These are phyloP conservation scores for Carcinoscorpius rotundicauda DNA, from an alignment of 1,140 invertebrate genomes.

Conservation along the genomic window DNA sequence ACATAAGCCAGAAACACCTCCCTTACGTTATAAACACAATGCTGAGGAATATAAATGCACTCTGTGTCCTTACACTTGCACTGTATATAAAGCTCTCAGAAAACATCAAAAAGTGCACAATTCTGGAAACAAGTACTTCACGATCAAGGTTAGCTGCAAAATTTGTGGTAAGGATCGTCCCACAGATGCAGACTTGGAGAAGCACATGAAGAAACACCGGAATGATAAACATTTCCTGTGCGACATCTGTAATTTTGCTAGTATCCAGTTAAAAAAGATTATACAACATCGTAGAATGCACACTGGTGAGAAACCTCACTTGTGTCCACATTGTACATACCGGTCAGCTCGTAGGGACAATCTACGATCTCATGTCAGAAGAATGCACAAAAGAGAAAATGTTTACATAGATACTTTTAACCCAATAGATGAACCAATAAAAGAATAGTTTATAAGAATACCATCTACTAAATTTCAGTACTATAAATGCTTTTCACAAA, in stretches of 20 bases:
- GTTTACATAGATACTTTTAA: conserved; percentile 31
- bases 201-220: conserved; percentile 43
- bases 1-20: conserved; percentile 24
- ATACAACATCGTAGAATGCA: conserved; percentile 38
- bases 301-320: conserved; percentile 45
- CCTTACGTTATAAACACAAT: conserved; percentile 27
- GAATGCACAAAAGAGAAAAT: conserved; percentile 42
- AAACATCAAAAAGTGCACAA: conserved; percentile 36
- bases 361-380: conserved; percentile 41
- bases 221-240: conserved; percentile 43
- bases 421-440: conserved; percentile 18
- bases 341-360: conserved; percentile 43
- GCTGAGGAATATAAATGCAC: conserved; percentile 42
- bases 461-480: too few relatives aligned
- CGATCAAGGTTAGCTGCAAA: conserved; percentile 39
- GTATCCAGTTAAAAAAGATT: conserved; percentile 42
- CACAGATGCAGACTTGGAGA: conserved; percentile 39
- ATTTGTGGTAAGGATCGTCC: conserved; percentile 44
- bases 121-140: conserved; percentile 14
- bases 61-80: conserved; percentile 43
- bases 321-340: conserved; percentile 44
- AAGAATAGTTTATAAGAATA: too few relatives aligned
- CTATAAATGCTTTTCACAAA: too few relatives aligned
- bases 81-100: conserved; percentile 43
- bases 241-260: conserved; percentile 44